Evolutionary conservation across 2,888 invertebrate species (phyloP).

Genomic region (Celastrina argiolus): DNA sequence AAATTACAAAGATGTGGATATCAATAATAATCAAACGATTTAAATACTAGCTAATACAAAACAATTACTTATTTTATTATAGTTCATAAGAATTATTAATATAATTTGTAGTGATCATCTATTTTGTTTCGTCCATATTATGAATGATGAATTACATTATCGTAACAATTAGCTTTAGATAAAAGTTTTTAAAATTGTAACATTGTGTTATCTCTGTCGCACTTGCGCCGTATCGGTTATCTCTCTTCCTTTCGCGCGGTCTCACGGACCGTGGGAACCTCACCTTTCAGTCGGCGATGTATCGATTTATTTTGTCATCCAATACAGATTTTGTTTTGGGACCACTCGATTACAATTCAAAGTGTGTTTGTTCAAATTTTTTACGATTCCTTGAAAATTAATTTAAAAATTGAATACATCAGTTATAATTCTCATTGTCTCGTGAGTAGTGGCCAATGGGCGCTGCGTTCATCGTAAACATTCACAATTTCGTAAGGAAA

Average conservation of each 20-base stretch:
- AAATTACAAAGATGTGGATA: no score
- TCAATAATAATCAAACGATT: no score
- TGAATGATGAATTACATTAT: not conserved
- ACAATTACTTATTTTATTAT: no score
- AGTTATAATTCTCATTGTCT: not conserved
- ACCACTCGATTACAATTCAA: constrained; percentile 28
- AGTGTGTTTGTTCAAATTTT: constrained; percentile 22
- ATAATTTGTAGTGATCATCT: not conserved
- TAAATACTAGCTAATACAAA: no score
- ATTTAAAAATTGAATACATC: constrained; percentile 12
- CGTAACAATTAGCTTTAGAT: constrained; percentile 21
- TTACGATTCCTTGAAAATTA: constrained; percentile 24
- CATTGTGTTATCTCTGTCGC: constrained; percentile 33
- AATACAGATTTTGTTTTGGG: constrained; percentile 37
- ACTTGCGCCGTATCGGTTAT: constrained; percentile 20
- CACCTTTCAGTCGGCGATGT: constrained; percentile 48
- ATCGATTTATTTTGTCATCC: constrained; percentile 43
- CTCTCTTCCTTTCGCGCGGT: constrained; percentile 34
- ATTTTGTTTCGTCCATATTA: not conserved
- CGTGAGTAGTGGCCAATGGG: not conserved
- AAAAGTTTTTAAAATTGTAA: constrained; percentile 40
- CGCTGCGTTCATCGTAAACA: not conserved
- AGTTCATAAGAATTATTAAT: no score
- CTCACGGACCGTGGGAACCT: constrained; percentile 53
- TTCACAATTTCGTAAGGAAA: constrained; percentile 7